Base-by-base conservation (phyloP, 2,888 invertebrate species). In the Rhingia campestris region DNA sequence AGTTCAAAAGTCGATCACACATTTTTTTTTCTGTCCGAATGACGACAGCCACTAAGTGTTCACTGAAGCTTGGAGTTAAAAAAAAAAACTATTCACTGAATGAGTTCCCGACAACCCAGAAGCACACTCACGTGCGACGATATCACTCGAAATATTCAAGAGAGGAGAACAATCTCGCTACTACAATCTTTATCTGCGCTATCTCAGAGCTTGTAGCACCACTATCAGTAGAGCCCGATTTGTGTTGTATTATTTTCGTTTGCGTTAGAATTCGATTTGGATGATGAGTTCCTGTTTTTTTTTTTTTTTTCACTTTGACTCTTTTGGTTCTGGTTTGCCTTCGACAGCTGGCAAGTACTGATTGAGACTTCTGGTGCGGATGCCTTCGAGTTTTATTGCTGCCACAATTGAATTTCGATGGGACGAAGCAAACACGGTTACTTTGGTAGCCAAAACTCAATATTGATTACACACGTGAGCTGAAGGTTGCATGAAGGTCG, bases 401-500 rank as follows among this genome's bases (percentile, higher is more conserved):
- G 30, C 7, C 30, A 2, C 49, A 22, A 9, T 22, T 9, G 39
- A 41, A 41, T 41, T 79, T 61, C 61, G 14, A 4, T 37, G 30
- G 22, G 22, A 39, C 49, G 30, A 32, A 56, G 35, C 53, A 61
- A 66, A 30, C 59, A 54, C 43, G 81, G 81, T 86, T 67, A 74
- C 81, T 77, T 53, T 81, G 72, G 77, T 85, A 84, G 77, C 75
- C 58, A 76, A 66, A 67, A 73, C 63, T 73, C 77, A 87, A 86
- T 89, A 89, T 89, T 89, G 89, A 88, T 88, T 88, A 88, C 88
- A 88, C 90, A 89, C 87, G 88, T 88, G 88, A 88, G 86, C 67
- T 90, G 90, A 90, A 91, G 91, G 90, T 91, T 90, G 90, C 87
- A 74, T 90, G 90, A 91, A 91, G 91, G 91, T 91, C 91, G 89